Conservation (phyloP, 2,888 invertebrate species). For the Macrosoma leucophasiata region DNA sequence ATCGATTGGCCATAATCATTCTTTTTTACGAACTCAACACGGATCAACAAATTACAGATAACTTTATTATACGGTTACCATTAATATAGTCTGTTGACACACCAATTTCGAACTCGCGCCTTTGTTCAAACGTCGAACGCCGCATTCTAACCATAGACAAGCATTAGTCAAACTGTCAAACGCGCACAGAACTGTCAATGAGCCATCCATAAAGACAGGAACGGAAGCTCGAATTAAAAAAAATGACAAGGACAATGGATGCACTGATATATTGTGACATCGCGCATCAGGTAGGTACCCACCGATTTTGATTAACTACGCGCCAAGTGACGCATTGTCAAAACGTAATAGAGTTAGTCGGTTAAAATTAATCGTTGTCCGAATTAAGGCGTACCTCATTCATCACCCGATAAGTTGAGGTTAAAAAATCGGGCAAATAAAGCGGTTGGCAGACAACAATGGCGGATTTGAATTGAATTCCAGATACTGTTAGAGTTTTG, state of each 20-base stretch:
- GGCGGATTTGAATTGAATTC: constrained; percentile 65
- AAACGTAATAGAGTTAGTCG: constrained; percentile 50
- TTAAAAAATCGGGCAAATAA: constrained; percentile 50
- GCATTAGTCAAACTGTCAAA: constrained; percentile 71
- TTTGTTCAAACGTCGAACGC: constrained; percentile 51
- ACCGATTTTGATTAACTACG: constrained; percentile 59
- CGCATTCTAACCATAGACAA: constrained; percentile 45
- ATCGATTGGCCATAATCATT: no score
- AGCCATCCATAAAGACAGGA: constrained; percentile 45
- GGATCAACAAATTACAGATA: no score
- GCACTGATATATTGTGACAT: constrained; percentile 50
- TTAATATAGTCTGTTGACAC: constrained; percentile 36
- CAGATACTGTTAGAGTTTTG: constrained; percentile 32
- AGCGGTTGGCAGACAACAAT: constrained; percentile 65
- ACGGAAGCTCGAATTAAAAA: constrained; percentile 17
- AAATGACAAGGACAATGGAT: constrained; percentile 35
- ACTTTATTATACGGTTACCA: no score
- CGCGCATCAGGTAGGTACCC: constrained; percentile 25
- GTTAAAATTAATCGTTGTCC: constrained; percentile 50
- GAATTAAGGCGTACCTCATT: constrained; percentile 37
- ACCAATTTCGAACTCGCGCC: constrained; percentile 37
- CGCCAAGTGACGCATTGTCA: constrained; percentile 50
- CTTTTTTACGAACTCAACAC: no score
- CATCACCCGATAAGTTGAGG: constrained; percentile 47
- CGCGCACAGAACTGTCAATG: constrained; percentile 59